phyloP scores from a whole-genome alignment of 2,797 vertebrate genomes.

The Anguilla obscura region DNA sequence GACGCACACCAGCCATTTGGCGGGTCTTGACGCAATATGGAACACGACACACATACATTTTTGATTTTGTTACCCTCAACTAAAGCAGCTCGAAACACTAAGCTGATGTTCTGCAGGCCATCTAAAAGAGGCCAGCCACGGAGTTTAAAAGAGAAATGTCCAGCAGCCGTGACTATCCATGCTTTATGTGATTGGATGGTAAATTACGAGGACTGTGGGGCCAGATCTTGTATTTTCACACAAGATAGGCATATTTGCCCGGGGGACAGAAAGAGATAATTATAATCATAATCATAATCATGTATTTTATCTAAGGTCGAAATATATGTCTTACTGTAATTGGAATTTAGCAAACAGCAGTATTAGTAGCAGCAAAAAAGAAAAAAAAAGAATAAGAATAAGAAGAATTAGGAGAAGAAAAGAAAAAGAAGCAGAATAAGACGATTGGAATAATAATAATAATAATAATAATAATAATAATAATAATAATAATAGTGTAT shows the following conservation, averaged over 20 bases:
- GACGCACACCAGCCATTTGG: not conserved
- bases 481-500: slow-evolving; percentile 15
- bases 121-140: not conserved
- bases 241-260: not conserved
- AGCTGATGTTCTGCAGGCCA: not conserved
- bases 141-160: slow-evolving; percentile 15
- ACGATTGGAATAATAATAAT: slow-evolving; percentile 11
- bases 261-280: slow-evolving; percentile 1
- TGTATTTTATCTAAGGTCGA: slow-evolving; percentile 5
- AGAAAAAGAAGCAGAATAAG: not conserved
- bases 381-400: not conserved
- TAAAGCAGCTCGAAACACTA: not conserved
- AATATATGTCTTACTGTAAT: not conserved
- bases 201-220: slow-evolving; percentile 11
- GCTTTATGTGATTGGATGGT: slow-evolving; percentile 13
- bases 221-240: not conserved
- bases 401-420: not conserved
- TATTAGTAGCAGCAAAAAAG: not conserved
- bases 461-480: slow-evolving; percentile 17
- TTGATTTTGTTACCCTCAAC: not conserved
- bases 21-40: not conserved
- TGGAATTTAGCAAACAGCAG: not conserved
- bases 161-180: slow-evolving; percentile 12
- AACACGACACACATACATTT: not conserved
- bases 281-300: slow-evolving; percentile 20